Conservation (phyloP, 2,113 vertebrate genomes). For the Pandion haliaetus region DNA sequence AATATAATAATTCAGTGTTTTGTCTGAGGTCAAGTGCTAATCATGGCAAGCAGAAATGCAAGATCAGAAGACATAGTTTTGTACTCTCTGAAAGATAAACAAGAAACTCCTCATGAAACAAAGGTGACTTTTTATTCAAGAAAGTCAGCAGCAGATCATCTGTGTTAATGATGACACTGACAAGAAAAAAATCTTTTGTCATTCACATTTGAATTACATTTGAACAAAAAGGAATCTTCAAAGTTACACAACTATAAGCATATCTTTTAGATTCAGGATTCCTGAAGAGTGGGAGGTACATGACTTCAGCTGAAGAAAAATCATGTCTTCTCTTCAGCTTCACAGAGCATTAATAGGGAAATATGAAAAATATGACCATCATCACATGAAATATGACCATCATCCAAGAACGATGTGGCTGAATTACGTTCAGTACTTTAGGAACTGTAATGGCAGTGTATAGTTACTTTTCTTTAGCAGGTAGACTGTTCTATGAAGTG, state of each 20-base stretch:
- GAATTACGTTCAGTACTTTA: not conserved
- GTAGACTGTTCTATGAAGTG: not conserved
- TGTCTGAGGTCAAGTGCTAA: not conserved
- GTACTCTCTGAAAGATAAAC: not conserved
- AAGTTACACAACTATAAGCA: not conserved
- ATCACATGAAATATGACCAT: not conserved
- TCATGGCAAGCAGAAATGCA: not conserved
- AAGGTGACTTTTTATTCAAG: not conserved
- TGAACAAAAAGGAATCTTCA: not conserved
- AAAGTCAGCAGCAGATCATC: not conserved
- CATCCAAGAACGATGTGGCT: not conserved
- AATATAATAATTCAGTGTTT: not conserved
- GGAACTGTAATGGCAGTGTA: not conserved
- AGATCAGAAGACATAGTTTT: not conserved
- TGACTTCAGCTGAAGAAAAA: not conserved
- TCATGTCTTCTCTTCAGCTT: not conserved
- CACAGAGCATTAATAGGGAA: not conserved
- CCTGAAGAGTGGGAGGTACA: not conserved
- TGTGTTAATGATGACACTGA: not conserved
- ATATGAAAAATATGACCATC: not conserved
- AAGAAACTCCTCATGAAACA: not conserved
- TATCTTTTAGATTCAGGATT: not conserved
- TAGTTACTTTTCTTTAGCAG: not conserved
- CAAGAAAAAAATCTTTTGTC: not conserved
- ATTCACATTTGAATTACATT: not conserved